Percentiles rank a stretch among this genome's conserved stretches.
These are phyloP conservation scores for Drosophila meridiana DNA, from an alignment of 2,888 invertebrate genomes.

Conservation along the genomic window DNA sequence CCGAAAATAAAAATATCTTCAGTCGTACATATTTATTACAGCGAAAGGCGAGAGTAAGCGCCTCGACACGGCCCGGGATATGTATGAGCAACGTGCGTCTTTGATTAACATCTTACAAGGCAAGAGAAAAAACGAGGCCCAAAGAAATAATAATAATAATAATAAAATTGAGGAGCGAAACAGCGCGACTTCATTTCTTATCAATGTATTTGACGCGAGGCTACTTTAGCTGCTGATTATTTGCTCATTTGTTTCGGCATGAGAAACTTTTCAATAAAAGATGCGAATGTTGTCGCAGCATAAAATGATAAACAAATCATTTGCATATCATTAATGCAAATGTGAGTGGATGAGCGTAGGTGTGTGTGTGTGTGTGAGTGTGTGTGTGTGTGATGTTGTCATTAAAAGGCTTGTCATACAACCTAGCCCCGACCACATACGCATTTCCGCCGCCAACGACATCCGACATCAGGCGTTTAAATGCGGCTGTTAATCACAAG, in stretches of 20 bases:
- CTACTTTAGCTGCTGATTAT: slow-evolving; percentile 62
- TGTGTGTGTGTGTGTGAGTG: slow-evolving; percentile 8
- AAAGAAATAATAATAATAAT: neutral
- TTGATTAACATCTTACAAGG: slow-evolving; percentile 73
- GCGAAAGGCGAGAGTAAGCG: slow-evolving; percentile 26
- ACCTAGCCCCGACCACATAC: slow-evolving; percentile 2
- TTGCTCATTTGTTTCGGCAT: slow-evolving; percentile 65
- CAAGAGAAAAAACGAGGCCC: neutral
- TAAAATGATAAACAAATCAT: slow-evolving; percentile 78
- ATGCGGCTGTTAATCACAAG: slow-evolving; percentile 73
- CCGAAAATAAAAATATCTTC: slow-evolving; percentile 12
- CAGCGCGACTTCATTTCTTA: slow-evolving; percentile 33
- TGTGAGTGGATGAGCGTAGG: slow-evolving; percentile 7
- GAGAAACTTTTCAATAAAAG: slow-evolving; percentile 74
- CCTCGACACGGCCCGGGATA: slow-evolving; percentile 26
- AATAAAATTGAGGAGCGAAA: neutral
- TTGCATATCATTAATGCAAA: slow-evolving; percentile 81
- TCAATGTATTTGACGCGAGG: slow-evolving; percentile 53
- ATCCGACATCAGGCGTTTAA: slow-evolving; percentile 39
- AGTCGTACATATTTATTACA: slow-evolving; percentile 56
- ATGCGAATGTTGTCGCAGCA: slow-evolving; percentile 64
- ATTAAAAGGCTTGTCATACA: slow-evolving; percentile 73
- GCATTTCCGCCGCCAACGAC: slow-evolving; percentile 26
- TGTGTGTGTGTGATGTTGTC: slow-evolving; percentile 43
- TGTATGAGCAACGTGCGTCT: slow-evolving; percentile 54